These are phyloP conservation scores for Saturnia japonica DNA, from an alignment of 2,888 invertebrate species.

Conservation along the genomic window DNA sequence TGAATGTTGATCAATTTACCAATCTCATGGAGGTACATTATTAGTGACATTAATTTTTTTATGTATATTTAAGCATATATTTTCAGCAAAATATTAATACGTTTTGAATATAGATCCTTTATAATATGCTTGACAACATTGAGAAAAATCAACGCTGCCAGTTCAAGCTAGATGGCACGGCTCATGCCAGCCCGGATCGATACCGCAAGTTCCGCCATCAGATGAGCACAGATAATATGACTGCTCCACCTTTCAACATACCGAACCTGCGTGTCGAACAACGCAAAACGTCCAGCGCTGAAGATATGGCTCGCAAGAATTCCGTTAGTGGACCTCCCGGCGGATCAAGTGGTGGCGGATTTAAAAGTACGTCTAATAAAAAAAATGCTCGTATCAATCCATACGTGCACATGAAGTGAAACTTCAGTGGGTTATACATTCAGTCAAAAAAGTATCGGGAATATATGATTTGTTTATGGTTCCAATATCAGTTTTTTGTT, in stretches of 20 bases:
- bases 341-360: constrained; percentile 52
- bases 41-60: background rate
- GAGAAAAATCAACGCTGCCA: constrained; percentile 94
- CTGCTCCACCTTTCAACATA: constrained; percentile 91
- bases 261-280: constrained; percentile 93
- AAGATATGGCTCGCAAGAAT: constrained; percentile 94
- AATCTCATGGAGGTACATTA: constrained; percentile 61
- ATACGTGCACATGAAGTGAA: background rate
- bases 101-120: constrained; percentile 83
- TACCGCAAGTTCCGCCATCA: constrained; percentile 89
- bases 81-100: constrained; percentile 13
- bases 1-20: constrained; percentile 66
- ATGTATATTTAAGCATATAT: background rate
- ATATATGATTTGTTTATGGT: too few relatives aligned
- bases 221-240: constrained; percentile 93
- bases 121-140: constrained; percentile 95
- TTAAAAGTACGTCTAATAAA: constrained; percentile 44
- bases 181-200: constrained; percentile 88
- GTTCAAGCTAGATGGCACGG: constrained; percentile 91
- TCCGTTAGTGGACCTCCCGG: constrained; percentile 83
- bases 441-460: too few relatives aligned
- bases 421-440: background rate
- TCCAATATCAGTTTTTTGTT: too few relatives aligned
- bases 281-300: constrained; percentile 94
- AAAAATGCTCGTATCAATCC: background rate